Evolutionary conservation across 2,113 vertebrate species (phyloP).

Genomic region (Irena cyanogastra): DNA sequence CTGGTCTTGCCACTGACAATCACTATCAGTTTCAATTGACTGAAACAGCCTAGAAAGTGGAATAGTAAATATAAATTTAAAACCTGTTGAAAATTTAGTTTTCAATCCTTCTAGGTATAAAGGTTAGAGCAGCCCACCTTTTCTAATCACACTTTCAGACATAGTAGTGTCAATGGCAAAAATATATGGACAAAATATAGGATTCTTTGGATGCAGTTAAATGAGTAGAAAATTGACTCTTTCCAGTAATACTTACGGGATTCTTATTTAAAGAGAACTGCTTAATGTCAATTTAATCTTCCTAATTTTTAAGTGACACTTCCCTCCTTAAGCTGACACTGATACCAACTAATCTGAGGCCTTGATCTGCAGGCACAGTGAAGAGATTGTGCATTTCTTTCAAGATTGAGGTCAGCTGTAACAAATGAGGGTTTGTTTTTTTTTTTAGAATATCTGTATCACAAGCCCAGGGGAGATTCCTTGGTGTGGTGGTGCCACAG

Average conservation of each 20-base stretch:
- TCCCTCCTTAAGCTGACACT: background rate
- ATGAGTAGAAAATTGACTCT: background rate
- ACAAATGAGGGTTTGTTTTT: background rate
- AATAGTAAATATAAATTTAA: background rate
- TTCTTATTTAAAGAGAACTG: background rate
- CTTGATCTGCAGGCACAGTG: background rate
- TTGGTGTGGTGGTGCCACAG: background rate
- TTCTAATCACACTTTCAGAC: background rate
- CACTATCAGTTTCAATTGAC: background rate
- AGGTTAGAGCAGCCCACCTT: background rate
- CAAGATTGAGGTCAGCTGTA: background rate
- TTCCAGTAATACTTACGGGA: background rate
- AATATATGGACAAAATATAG: background rate
- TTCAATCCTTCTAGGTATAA: background rate
- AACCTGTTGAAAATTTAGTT: background rate
- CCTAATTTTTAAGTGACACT: background rate
- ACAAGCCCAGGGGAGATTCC: background rate
- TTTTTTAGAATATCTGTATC: background rate
- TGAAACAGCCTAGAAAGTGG: background rate
- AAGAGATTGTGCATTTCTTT: background rate
- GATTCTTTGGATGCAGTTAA: background rate
- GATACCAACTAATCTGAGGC: background rate
- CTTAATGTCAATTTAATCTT: background rate
- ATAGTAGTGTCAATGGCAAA: background rate
- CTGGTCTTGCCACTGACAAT: background rate